Percentiles rank a stretch among this genome's conserved stretches.
Evolutionary conservation across 1,140 invertebrate genomes (phyloP).

Genomic region (Colletes gigas): DNA sequence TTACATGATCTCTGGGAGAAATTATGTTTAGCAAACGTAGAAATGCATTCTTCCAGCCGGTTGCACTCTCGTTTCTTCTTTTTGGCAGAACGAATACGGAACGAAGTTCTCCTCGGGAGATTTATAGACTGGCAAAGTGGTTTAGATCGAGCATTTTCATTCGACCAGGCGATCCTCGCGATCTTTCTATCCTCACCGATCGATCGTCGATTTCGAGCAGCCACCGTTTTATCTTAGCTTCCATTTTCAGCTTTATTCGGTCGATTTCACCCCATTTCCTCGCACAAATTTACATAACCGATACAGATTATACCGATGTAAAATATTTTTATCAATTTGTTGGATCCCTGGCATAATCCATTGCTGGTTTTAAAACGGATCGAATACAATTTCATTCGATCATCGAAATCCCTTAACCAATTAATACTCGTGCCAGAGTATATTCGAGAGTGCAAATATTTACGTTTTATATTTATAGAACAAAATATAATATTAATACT

Average conservation of each 20-base stretch:
- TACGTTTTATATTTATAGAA: too few species aligned
- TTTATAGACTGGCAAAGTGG: not conserved
- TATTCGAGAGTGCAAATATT: too few species aligned
- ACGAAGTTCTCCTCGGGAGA: not conserved
- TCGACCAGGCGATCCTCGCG: too few species aligned
- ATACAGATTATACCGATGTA: not conserved
- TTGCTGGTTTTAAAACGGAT: too few species aligned
- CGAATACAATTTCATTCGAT: too few species aligned
- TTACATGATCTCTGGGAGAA: not conserved
- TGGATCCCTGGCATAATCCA: too few species aligned
- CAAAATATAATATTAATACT: too few species aligned
- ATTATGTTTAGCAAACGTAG: too few species aligned
- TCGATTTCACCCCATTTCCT: constrained; percentile 1
- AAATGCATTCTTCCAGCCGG: not conserved
- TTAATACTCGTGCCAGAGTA: too few species aligned
- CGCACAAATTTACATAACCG: too few species aligned
- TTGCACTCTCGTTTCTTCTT: not conserved
- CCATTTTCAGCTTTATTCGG: not conserved
- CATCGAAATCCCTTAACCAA: too few species aligned
- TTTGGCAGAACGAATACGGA: not conserved
- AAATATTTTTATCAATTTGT: not conserved
- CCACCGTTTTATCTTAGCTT: not conserved
- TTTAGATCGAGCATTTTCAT: too few species aligned
- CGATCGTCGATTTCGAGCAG: constrained; percentile 14
- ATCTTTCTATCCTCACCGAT: not conserved